Evolutionary conservation across 2,113 vertebrate genomes (phyloP).

Genomic region (Telmatochromis sp.): DNA sequence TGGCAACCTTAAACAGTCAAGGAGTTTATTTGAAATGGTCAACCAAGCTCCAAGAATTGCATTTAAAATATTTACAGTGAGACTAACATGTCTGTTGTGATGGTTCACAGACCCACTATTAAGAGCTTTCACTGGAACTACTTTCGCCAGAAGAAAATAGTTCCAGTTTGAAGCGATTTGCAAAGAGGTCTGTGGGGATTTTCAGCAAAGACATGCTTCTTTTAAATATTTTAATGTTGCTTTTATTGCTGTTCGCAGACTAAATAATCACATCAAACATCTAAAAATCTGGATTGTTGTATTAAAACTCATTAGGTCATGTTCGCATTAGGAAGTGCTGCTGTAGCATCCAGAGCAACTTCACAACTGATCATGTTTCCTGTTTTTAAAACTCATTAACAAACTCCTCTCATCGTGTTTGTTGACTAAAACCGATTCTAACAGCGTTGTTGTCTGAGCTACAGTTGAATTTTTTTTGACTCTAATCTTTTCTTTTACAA

Average conservation of each 20-base stretch:
- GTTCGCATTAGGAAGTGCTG: neutral
- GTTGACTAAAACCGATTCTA: conserved; percentile 5
- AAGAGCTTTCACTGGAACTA: neutral
- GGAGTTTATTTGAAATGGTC: neutral
- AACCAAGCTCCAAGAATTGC: neutral
- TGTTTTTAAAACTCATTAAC: conserved; percentile 4
- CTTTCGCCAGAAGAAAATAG: neutral
- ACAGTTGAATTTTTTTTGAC: neutral
- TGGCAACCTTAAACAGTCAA: neutral
- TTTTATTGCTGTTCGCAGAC: neutral
- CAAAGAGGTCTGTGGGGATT: neutral
- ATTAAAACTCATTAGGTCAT: neutral
- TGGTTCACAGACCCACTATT: neutral
- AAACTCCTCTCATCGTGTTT: neutral
- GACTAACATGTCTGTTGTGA: neutral
- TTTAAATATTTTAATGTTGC: neutral
- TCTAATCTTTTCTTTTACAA: neutral
- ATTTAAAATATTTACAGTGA: neutral
- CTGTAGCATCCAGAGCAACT: neutral
- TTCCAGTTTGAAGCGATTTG: accelerated
- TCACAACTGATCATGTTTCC: neutral
- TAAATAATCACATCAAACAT: neutral
- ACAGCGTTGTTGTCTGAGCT: neutral
- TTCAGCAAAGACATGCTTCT: neutral
- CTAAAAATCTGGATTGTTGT: neutral